Conservation (phyloP, 2,888 invertebrate genomes). For the Leptopterna dolabrata region DNA sequence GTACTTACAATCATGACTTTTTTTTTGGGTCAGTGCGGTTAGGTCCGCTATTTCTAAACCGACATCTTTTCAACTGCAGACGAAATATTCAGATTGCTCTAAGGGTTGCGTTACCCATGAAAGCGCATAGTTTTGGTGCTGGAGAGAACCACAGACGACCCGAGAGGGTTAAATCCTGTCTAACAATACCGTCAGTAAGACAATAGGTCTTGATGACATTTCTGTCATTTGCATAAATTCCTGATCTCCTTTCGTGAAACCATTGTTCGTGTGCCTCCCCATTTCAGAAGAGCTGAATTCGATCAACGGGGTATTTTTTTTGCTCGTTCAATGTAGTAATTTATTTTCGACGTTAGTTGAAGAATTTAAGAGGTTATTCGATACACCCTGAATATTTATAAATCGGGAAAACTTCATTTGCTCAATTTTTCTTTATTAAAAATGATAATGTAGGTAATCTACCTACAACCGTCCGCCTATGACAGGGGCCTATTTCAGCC, state of each 20-base stretch:
- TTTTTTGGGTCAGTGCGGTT: no score
- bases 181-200: slow-evolving; percentile 58
- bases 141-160: neutral
- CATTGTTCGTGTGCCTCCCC: slow-evolving; percentile 41
- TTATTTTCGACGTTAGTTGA: neutral
- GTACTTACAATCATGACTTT: no score
- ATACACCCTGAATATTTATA: neutral
- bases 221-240: slow-evolving; percentile 64
- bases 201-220: slow-evolving; percentile 60
- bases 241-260: slow-evolving; percentile 39
- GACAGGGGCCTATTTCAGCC: no score
- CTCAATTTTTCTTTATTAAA: neutral
- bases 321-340: slow-evolving; percentile 1
- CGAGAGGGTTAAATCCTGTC: slow-evolving; percentile 29
- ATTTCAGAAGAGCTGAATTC: slow-evolving; percentile 8
- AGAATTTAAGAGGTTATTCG: neutral
- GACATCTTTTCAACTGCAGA: neutral
- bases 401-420: neutral
- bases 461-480: no score
- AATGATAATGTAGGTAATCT: no score
- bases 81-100: neutral
- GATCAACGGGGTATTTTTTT: neutral
- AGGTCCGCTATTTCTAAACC: no score
- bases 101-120: neutral
- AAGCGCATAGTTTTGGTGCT: slow-evolving; percentile 35